Conservation (phyloP, 2,797 vertebrate species). For the Tangara arthus region DNA sequence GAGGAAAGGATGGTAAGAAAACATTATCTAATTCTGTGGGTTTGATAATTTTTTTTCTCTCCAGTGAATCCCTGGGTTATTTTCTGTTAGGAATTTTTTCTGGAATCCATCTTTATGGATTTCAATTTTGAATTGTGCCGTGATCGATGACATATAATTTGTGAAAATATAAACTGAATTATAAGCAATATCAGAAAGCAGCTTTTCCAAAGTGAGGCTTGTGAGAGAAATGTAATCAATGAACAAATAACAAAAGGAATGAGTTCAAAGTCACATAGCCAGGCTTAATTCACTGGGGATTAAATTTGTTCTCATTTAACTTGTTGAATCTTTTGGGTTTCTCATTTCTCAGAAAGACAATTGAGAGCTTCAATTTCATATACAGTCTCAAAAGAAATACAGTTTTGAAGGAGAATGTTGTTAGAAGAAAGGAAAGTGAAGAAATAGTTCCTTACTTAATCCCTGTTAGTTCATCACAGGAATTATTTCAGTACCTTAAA, state of each 20-base stretch:
- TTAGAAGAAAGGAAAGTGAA: not conserved
- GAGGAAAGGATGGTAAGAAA: slow-evolving; percentile 83
- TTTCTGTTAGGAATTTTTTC: not conserved
- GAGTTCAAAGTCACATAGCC: not conserved
- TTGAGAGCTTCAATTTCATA: not conserved
- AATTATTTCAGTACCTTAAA: not conserved
- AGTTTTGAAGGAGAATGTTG: not conserved
- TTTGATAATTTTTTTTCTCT: not conserved
- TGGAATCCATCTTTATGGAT: not conserved
- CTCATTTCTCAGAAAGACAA: not conserved
- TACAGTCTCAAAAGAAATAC: not conserved
- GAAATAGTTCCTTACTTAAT: not conserved
- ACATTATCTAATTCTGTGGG: not conserved
- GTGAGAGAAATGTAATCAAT: not conserved
- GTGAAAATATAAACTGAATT: not conserved
- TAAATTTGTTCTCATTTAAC: not conserved
- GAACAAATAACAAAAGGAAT: not conserved
- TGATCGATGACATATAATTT: not conserved
- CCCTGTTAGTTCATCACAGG: not conserved
- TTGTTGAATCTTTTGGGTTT: not conserved
- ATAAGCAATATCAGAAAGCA: not conserved
- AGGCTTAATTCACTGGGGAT: not conserved
- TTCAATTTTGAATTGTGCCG: not conserved
- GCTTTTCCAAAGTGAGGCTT: not conserved
- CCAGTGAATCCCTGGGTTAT: not conserved